Conservation (phyloP, 2,113 vertebrate genomes). For the Strigops habroptila region DNA sequence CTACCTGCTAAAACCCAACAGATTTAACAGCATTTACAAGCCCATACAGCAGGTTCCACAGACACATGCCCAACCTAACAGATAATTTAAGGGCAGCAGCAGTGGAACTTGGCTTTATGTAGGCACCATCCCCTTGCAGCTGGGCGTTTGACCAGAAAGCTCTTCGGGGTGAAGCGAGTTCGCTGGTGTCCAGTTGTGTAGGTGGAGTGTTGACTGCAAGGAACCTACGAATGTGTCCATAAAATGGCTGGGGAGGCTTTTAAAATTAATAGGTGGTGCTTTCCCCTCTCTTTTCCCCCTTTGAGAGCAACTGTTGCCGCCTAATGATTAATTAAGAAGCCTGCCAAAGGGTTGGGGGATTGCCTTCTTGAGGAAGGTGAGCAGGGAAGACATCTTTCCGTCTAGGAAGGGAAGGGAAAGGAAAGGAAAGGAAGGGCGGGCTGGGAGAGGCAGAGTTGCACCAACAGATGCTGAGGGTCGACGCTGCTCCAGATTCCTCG, state of each 20-base stretch:
- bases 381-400: neutral
- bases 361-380: neutral
- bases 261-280: neutral
- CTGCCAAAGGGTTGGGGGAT: neutral
- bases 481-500: neutral
- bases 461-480: neutral
- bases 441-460: neutral
- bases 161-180: neutral
- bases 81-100: neutral
- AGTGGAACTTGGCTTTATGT: neutral
- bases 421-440: neutral
- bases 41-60: slow-evolving; percentile 13
- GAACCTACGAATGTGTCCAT: neutral
- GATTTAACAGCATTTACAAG: slow-evolving; percentile 23
- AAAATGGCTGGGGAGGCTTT: neutral
- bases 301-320: neutral
- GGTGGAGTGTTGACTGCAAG: neutral
- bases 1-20: slow-evolving; percentile 3
- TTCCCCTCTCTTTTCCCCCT: neutral
- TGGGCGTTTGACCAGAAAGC: neutral
- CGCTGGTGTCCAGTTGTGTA: neutral
- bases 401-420: neutral
- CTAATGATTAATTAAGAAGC: neutral
- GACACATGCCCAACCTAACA: neutral
- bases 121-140: neutral